Evolutionary conservation across 2,113 vertebrate genomes (phyloP).

Genomic region (Vombatus ursinus): DNA sequence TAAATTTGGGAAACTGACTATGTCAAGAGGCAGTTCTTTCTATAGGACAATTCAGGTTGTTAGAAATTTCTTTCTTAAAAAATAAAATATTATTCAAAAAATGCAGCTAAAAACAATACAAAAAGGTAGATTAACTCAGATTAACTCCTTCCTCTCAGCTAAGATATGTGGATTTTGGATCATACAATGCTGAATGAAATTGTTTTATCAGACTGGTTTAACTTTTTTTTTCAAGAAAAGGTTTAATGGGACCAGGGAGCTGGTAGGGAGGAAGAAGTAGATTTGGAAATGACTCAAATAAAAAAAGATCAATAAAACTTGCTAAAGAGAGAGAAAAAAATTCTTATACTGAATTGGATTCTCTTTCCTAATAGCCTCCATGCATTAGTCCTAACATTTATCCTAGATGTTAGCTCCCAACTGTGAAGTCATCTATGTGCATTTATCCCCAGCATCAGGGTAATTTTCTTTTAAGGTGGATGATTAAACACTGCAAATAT

Average conservation of each 20-base stretch:
- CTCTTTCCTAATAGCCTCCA: background rate
- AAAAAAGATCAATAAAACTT: background rate
- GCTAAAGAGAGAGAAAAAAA: background rate
- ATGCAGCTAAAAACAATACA: background rate
- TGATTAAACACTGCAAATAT: slow-evolving; percentile 34
- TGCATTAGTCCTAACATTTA: slow-evolving; percentile 10
- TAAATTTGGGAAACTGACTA: background rate
- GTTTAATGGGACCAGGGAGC: background rate
- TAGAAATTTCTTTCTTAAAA: background rate
- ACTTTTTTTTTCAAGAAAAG: background rate
- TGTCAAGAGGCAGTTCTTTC: background rate
- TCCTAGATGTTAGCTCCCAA: background rate
- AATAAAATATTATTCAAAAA: background rate
- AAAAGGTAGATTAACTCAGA: background rate
- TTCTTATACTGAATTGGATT: background rate
- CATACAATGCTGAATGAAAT: background rate
- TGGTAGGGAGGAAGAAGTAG: background rate
- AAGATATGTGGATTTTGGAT: background rate
- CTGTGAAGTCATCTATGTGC: background rate
- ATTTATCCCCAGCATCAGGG: background rate
- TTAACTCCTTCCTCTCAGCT: background rate
- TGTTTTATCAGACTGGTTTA: background rate
- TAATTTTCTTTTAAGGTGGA: background rate
- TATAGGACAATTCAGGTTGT: background rate
- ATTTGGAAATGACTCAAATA: background rate